Percentiles rank a stretch among this genome's conserved stretches.
phyloP scores from a whole-genome alignment of 2,797 vertebrate genomes.

The Mormyrops attenuatus region DNA sequence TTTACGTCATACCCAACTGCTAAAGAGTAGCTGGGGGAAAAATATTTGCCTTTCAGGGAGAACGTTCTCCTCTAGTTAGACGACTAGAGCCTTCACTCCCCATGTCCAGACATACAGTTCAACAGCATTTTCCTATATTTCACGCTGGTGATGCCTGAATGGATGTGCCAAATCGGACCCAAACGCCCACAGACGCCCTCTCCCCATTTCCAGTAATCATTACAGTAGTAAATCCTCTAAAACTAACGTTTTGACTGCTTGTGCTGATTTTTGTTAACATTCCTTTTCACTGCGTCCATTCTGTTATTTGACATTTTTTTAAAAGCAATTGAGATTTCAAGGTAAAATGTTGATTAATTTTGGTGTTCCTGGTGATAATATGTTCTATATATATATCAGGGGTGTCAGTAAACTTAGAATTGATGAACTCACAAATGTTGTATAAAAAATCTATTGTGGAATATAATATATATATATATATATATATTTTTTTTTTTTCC shows the following conservation, averaged over 20 bases:
- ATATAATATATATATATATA: background rate
- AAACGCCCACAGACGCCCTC: background rate
- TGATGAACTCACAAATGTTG: background rate
- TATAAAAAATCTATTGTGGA: background rate
- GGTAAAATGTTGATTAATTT: background rate
- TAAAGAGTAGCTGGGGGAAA: slow-evolving; percentile 10
- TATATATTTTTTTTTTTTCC: background rate
- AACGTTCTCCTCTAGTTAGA: slow-evolving; percentile 17
- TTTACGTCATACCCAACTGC: slow-evolving; percentile 20
- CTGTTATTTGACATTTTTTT: background rate
- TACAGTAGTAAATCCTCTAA: background rate
- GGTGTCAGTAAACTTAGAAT: background rate
- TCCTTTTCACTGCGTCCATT: background rate
- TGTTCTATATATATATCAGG: background rate
- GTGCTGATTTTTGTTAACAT: background rate
- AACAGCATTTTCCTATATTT: background rate
- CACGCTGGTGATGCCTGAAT: background rate
- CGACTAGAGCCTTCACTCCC: slow-evolving; percentile 2
- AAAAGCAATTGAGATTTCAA: background rate
- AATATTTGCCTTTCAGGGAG: slow-evolving; percentile 35
- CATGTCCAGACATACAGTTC: background rate
- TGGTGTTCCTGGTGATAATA: background rate
- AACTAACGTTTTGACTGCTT: background rate
- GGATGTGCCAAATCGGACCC: background rate
- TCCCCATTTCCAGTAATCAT: background rate